These are phyloP conservation scores for Microcebus griseorufus DNA, from an alignment of 2,113 vertebrate genomes.

Conservation along the genomic window DNA sequence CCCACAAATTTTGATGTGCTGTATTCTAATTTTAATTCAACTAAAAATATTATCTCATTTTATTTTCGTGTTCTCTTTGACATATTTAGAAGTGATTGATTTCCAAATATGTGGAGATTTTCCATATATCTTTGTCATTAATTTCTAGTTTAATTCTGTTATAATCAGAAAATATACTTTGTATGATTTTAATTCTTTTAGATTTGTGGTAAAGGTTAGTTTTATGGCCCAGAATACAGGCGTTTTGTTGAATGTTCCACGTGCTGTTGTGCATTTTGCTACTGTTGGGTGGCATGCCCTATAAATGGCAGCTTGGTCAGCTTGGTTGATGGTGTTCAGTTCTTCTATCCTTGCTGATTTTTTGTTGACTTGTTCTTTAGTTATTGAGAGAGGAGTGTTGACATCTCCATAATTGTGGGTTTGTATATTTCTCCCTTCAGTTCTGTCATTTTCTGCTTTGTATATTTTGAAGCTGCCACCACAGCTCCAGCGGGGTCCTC, in stretches of 20 bases:
- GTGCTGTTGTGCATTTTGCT: fast-evolving
- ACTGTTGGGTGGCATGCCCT: background rate
- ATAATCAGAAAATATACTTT: background rate
- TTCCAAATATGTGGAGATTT: background rate
- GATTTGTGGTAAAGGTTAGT: background rate
- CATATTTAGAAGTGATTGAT: background rate
- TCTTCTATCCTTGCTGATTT: background rate
- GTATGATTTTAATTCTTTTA: background rate
- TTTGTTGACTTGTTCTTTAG: background rate
- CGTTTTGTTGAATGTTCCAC: fast-evolving
- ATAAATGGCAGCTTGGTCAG: fast-evolving
- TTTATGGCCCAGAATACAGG: too few relatives aligned
- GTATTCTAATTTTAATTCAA: constrained; percentile 16
- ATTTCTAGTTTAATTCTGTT: background rate
- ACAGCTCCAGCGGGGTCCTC: background rate
- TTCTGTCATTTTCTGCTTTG: background rate
- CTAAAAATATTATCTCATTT: background rate
- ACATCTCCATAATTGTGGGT: fast-evolving
- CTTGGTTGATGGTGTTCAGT: background rate
- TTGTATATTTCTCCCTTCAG: background rate
- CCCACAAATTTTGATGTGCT: background rate
- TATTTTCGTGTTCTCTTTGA: constrained; percentile 9
- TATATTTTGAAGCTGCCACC: background rate
- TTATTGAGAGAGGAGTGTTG: background rate
- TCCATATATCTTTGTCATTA: background rate